Evolutionary conservation across 1,140 invertebrate genomes (phyloP), one percentile per base, ranked within the genome.

Genomic region (Scaptomyza graminum): DNA sequence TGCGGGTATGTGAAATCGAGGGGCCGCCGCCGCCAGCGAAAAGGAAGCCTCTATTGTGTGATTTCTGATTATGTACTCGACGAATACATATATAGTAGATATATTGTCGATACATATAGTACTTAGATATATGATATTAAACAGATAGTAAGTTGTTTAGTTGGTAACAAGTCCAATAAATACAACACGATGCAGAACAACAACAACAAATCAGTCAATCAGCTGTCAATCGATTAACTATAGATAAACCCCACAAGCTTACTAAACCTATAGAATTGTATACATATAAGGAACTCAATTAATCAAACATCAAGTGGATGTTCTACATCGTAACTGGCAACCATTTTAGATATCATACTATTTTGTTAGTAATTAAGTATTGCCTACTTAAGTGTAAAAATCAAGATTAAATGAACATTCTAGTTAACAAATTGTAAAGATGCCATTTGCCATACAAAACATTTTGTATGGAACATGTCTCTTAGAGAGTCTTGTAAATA

Each of bases 41-140:
- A 22, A 22, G 6, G 43, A 6, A 11, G 15, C 7, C 0, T 37
- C 8, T 16, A 18, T 52, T 52, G 8, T 22, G 18, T 12, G 1
- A 49, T 49, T 49, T 49, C 22, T 50, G 22, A 28, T 28, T 50
- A 28, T 50, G 47, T 13, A 50, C 22, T n/a, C n/a, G 18, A 25
- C 47, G 12, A 11, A 49, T 37, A 3, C 5, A 28, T 6, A 28
- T 28, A 28, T 5, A 28, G 5, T 28, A 28, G 5, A 28, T 13
- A 49, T 49, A 49, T 13, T 49, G 22, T n/a, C 25, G 22, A 49
- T 49, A 13, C 18, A 22, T 22, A 22, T 3, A 3, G 47, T 22
- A 47, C 44, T 25, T 61, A 50, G 12, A 34, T 34, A 51, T 41
- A 51, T 51, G 31, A 61, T 39, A 60, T 12, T 55, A 54, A 25